These are phyloP conservation scores for Orgyia antiqua DNA, from an alignment of 2,888 invertebrate genomes.

Conservation along the genomic window DNA sequence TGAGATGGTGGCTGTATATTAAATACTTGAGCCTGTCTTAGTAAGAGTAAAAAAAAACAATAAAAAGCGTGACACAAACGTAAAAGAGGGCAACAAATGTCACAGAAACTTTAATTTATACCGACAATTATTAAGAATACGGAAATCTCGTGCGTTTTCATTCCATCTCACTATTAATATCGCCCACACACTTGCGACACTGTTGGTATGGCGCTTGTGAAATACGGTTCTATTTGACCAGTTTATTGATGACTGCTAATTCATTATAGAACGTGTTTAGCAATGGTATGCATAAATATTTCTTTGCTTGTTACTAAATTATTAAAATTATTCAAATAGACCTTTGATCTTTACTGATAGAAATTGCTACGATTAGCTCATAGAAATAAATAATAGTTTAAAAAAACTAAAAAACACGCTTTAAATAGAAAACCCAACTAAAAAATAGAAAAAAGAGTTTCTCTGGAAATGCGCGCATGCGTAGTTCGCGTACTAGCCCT, in stretches of 20 bases:
- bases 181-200: slow-evolving; percentile 30
- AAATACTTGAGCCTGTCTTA: slow-evolving; percentile 17
- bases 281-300: no score
- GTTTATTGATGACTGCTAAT: slow-evolving; percentile 17
- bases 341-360: no score
- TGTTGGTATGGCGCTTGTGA: slow-evolving; percentile 21
- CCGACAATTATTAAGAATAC: slow-evolving; percentile 42
- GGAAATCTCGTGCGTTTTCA: slow-evolving; percentile 43
- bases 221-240: slow-evolving; percentile 15
- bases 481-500: no score
- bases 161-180: slow-evolving; percentile 37
- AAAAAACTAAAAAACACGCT: no score
- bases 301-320: no score
- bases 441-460: no score
- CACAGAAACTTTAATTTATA: slow-evolving; percentile 54
- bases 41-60: slow-evolving; percentile 22
- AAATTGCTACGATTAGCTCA: no score
- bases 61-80: slow-evolving; percentile 29
- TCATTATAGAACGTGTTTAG: no score
- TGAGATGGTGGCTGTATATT: slow-evolving; percentile 38
- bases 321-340: no score
- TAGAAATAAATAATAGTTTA: no score
- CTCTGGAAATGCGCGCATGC: no score
- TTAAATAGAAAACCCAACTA: no score
- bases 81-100: slow-evolving; percentile 48